Conservation (phyloP, 2,888 invertebrate genomes). For the Criorhina ranunculi region DNA sequence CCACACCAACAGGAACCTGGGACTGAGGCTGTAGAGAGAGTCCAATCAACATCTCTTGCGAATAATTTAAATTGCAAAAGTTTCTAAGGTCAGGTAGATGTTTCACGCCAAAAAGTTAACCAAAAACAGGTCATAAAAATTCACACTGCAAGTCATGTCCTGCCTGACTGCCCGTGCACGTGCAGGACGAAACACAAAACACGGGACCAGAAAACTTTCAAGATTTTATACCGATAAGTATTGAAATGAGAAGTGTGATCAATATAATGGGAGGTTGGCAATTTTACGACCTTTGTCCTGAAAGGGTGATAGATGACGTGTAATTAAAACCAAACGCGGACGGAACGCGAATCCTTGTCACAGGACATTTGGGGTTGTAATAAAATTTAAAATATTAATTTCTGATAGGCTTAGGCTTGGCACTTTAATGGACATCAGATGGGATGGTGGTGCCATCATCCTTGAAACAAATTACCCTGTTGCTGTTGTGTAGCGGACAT, state of each 20-base stretch:
- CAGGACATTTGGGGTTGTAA: slow-evolving; percentile 41
- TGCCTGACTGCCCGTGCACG: slow-evolving; percentile 1
- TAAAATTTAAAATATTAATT: slow-evolving; percentile 69
- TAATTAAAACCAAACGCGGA: slow-evolving; percentile 42
- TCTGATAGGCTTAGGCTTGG: slow-evolving; percentile 56
- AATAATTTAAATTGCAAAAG: slow-evolving; percentile 74
- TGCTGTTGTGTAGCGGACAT: neutral
- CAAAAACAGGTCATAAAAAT: slow-evolving; percentile 17
- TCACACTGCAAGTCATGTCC: neutral
- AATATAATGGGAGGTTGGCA: slow-evolving; percentile 23
- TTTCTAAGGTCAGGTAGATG: slow-evolving; percentile 50
- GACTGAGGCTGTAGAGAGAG: neutral
- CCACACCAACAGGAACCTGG: neutral
- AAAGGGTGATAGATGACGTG: slow-evolving; percentile 46
- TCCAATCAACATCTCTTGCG: slow-evolving; percentile 68
- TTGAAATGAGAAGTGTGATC: slow-evolving; percentile 54
- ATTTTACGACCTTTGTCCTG: slow-evolving; percentile 26
- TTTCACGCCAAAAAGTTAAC: neutral
- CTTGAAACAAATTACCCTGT: slow-evolving; percentile 37
- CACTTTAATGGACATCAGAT: slow-evolving; percentile 36
- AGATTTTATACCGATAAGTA: slow-evolving; percentile 52
- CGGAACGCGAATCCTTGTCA: neutral
- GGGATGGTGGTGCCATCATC: neutral
- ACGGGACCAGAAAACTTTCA: slow-evolving; percentile 22
- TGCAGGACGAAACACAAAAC: slow-evolving; percentile 10